These are phyloP conservation scores for Tetragonula clypearis DNA, from an alignment of 1,140 invertebrate genomes.

Conservation along the genomic window DNA sequence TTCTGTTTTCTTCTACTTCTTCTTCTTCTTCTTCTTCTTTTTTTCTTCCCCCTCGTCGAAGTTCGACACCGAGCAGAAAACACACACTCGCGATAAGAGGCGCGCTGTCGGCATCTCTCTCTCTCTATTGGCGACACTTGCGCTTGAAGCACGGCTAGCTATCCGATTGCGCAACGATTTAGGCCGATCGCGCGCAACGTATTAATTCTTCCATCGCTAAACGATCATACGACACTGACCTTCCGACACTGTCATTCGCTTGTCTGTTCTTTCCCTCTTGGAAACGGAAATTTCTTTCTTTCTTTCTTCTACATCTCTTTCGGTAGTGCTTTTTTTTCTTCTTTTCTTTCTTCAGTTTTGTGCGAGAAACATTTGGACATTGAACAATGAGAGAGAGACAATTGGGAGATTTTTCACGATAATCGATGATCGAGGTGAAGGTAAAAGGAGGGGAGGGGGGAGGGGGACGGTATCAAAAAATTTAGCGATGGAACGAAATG, in stretches of 20 bases:
- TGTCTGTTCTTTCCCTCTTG: too few species aligned
- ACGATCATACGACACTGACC: slow-evolving; percentile 31
- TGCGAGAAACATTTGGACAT: background rate
- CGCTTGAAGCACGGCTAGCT: slow-evolving; percentile 62
- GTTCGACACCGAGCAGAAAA: background rate
- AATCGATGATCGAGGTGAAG: slow-evolving; percentile 13
- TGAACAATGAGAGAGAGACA: background rate
- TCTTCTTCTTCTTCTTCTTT: too few species aligned
- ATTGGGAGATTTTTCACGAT: too few species aligned
- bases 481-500: slow-evolving; percentile 30
- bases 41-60: background rate
- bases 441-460: background rate
- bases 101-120: background rate
- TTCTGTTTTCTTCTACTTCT: background rate
- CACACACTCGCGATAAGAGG: slow-evolving; percentile 3
- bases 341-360: background rate
- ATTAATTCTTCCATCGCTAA: slow-evolving; percentile 35
- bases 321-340: background rate
- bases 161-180: slow-evolving; percentile 62
- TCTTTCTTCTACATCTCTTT: too few species aligned
- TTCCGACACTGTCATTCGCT: too few species aligned
- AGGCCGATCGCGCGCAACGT: slow-evolving; percentile 47
- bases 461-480: slow-evolving; percentile 14
- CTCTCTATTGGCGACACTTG: slow-evolving; percentile 44
- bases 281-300: too few species aligned